phyloP scores from a whole-genome alignment of 2,113 vertebrate species.

The Protomyctophum bolini region DNA sequence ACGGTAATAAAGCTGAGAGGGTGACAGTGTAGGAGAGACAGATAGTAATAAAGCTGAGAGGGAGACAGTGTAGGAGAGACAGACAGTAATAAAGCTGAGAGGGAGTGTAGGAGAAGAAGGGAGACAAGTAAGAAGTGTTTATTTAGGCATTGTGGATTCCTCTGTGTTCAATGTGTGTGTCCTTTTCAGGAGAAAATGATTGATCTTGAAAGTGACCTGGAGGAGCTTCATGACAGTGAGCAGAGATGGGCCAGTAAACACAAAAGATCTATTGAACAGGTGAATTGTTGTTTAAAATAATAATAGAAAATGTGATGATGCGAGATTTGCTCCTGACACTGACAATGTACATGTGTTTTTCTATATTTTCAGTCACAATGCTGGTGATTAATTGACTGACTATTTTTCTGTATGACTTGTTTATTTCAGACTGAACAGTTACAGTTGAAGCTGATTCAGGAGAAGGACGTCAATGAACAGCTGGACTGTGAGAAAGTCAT shows the following conservation, averaged over 20 bases:
- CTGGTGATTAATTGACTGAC: too few species aligned
- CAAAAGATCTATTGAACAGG: conserved; percentile 79
- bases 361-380: too few species aligned
- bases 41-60: too few species aligned
- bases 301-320: neutral
- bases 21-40: too few species aligned
- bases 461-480: conserved; percentile 77
- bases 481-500: conserved; percentile 72
- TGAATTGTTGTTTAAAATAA: conserved; percentile 12
- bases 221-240: conserved; percentile 79
- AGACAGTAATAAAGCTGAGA: neutral
- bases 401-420: neutral
- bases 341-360: too few species aligned
- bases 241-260: conserved; percentile 73
- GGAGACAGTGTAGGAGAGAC: too few species aligned
- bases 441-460: conserved; percentile 78
- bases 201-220: conserved; percentile 76
- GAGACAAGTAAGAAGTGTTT: too few species aligned
- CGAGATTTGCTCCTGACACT: too few species aligned
- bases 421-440: conserved; percentile 73
- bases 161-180: neutral
- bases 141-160: neutral
- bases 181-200: conserved; percentile 75
- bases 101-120: too few species aligned
- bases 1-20: too few species aligned